Conservation (phyloP, 2,888 invertebrate genomes). For the Phasia obesa region DNA sequence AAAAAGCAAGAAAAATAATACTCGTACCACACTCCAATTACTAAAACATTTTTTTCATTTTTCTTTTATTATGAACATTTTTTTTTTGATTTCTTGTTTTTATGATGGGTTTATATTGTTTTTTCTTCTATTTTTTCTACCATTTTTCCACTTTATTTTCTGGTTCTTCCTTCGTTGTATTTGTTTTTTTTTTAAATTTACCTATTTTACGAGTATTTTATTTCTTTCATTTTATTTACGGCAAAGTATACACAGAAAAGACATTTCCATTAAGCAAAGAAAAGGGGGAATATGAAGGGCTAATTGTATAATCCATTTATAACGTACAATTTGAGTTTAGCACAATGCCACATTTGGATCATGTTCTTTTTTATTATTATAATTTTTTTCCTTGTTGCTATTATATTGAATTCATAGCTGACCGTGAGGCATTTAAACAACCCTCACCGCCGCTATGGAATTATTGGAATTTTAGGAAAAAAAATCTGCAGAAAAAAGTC, state of each 20-base stretch:
- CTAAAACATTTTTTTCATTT: slow-evolving; percentile 9
- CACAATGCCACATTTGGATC: slow-evolving; percentile 69
- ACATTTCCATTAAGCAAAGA: slow-evolving; percentile 37
- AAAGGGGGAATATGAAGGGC: slow-evolving; percentile 73
- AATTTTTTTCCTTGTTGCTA: slow-evolving; percentile 12
- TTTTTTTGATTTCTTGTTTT: slow-evolving; percentile 46
- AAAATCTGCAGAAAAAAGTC: slow-evolving; percentile 19
- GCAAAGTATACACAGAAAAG: slow-evolving; percentile 5
- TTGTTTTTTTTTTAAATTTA: slow-evolving; percentile 39
- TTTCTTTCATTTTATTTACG: slow-evolving; percentile 51
- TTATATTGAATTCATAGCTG: slow-evolving; percentile 51
- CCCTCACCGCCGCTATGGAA: neutral
- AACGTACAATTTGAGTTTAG: slow-evolving; percentile 76
- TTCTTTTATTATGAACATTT: slow-evolving; percentile 37
- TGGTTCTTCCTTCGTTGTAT: slow-evolving; percentile 7
- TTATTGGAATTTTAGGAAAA: slow-evolving; percentile 9
- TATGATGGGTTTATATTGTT: slow-evolving; percentile 41
- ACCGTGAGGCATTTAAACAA: slow-evolving; percentile 61
- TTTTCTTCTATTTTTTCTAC: neutral
- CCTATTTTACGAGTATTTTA: slow-evolving; percentile 51
- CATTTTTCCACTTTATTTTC: neutral
- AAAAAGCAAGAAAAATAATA: slow-evolving; percentile 35
- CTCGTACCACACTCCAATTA: slow-evolving; percentile 6
- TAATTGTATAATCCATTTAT: slow-evolving; percentile 83
- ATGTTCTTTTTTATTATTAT: slow-evolving; percentile 11